phyloP scores from a whole-genome alignment of 2,113 vertebrate species.

The Dascyllus trimaculatus region DNA sequence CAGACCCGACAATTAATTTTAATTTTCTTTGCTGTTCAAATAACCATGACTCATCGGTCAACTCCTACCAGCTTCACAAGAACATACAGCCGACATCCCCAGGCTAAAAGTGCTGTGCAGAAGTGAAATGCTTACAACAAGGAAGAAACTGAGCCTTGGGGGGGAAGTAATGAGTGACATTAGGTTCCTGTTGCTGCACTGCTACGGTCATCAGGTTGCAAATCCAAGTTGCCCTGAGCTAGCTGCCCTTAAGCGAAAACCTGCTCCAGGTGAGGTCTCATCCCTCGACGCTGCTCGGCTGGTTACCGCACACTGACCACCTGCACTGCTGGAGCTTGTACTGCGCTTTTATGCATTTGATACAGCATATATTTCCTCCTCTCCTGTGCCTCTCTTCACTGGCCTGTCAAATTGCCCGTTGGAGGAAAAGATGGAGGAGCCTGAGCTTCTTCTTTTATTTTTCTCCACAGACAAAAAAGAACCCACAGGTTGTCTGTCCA shows the following conservation, averaged over 20 bases:
- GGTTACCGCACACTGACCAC: constrained; percentile 42
- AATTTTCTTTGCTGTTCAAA: not conserved
- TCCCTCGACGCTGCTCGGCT: constrained; percentile 31
- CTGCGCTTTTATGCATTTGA: constrained; percentile 68
- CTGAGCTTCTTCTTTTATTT: constrained; percentile 21
- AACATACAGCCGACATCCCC: not conserved
- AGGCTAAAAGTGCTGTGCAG: not conserved
- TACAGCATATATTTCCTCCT: constrained; percentile 48
- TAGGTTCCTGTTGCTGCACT: constrained; percentile 16
- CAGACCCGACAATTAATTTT: too few species aligned
- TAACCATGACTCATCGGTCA: not conserved
- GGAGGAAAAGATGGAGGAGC: constrained; percentile 58
- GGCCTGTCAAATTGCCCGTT: constrained; percentile 71
- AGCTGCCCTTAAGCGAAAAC: constrained; percentile 40
- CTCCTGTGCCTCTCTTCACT: constrained; percentile 62
- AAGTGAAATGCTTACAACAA: constrained; percentile 18
- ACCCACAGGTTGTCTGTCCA: constrained; percentile 65
- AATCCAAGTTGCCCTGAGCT: constrained; percentile 24
- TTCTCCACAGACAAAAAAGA: constrained; percentile 45
- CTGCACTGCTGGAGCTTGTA: constrained; percentile 62
- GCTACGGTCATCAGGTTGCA: constrained; percentile 29
- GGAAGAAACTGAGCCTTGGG: constrained; percentile 6
- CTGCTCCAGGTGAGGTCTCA: constrained; percentile 55
- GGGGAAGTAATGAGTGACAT: constrained; percentile 18
- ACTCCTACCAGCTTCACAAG: not conserved